These are phyloP conservation scores for Perodicticus potto DNA, from an alignment of 2,797 vertebrate genomes.

Conservation along the genomic window DNA sequence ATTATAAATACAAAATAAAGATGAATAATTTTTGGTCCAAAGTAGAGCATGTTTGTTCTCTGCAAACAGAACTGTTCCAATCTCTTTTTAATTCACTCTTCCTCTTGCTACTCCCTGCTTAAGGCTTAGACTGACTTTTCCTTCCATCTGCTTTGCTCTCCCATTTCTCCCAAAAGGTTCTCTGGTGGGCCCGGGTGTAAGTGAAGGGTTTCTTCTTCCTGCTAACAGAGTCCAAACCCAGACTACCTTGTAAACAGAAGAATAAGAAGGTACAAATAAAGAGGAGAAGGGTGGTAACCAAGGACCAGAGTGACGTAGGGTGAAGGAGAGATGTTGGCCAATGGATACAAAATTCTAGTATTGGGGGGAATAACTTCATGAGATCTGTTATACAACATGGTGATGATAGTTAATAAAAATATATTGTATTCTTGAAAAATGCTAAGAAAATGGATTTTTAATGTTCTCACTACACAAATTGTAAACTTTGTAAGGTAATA, in stretches of 20 bases:
- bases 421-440: too few relatives aligned
- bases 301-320: too few relatives aligned
- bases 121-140: neutral
- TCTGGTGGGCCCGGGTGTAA: neutral
- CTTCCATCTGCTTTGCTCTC: neutral
- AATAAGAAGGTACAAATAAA: too few relatives aligned
- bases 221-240: neutral
- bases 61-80: neutral
- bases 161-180: neutral
- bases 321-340: too few relatives aligned
- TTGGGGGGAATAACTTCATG: too few relatives aligned
- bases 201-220: neutral
- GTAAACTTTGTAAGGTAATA: neutral
- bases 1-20: neutral
- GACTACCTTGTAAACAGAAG: neutral
- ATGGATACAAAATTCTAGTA: too few relatives aligned
- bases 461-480: neutral
- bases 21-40: neutral
- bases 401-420: too few relatives aligned
- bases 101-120: neutral
- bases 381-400: neutral
- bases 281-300: too few relatives aligned
- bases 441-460: too few relatives aligned
- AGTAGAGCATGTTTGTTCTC: neutral
- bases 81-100: neutral